These are phyloP conservation scores for Pycnomerus fuliginosus DNA, from an alignment of 2,888 invertebrate species.

Conservation along the genomic window DNA sequence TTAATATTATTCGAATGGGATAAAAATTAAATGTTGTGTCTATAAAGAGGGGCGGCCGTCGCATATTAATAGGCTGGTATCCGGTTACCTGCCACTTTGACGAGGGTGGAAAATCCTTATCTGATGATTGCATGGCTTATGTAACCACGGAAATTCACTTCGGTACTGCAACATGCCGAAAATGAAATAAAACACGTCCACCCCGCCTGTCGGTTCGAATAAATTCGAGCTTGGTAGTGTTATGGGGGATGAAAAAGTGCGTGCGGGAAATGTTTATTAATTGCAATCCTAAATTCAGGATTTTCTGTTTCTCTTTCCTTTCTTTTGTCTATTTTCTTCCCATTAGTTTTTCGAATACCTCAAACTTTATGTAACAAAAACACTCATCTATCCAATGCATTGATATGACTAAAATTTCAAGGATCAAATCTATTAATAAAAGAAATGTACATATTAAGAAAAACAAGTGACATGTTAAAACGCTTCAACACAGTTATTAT, in stretches of 20 bases:
- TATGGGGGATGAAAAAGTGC: slow-evolving; percentile 16
- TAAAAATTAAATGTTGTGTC: slow-evolving; percentile 17
- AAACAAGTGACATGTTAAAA: no score
- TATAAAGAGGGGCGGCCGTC: slow-evolving; percentile 8
- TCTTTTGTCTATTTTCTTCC: no score
- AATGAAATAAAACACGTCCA: slow-evolving; percentile 13
- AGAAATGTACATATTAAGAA: no score
- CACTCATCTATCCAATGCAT: no score
- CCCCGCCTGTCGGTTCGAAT: slow-evolving; percentile 17
- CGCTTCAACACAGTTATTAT: no score
- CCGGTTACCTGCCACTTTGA: slow-evolving; percentile 27
- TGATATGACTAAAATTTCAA: no score
- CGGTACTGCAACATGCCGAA: slow-evolving; percentile 9
- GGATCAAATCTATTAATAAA: no score
- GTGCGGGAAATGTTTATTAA: slow-evolving; percentile 23
- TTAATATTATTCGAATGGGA: no score
- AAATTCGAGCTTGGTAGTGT: slow-evolving; percentile 18
- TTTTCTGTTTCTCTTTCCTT: no score
- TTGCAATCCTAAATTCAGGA: no score
- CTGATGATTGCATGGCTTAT: slow-evolving; percentile 24
- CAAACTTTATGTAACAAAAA: no score
- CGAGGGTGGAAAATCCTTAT: slow-evolving; percentile 26
- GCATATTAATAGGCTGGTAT: slow-evolving; percentile 26
- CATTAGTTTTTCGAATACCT: no score
- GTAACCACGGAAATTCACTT: slow-evolving; percentile 16